Percentiles rank a stretch among this genome's conserved stretches.
These are phyloP conservation scores for Hippasteria phrygiana DNA, from an alignment of 53 echinoderm and acorn worm species.

Conservation along the genomic window DNA sequence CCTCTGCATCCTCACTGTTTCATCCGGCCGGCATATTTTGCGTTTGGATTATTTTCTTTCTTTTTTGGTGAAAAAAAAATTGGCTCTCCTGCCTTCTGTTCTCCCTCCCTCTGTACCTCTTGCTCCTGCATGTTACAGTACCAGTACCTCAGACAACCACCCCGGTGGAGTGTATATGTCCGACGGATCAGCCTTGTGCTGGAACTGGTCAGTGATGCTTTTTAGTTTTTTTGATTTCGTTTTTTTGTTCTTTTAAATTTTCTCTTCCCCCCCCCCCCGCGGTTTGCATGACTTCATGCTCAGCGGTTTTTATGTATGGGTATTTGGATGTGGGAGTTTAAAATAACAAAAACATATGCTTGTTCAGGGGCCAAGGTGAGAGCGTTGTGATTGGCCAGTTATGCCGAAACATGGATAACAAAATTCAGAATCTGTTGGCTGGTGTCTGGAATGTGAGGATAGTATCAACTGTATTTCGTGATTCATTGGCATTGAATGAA, in stretches of 20 bases:
- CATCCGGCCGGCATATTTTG: constrained; percentile 27
- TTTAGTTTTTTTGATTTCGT: constrained; percentile 36
- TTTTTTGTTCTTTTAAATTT: constrained; percentile 3
- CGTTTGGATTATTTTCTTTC: not conserved
- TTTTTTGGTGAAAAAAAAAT: not conserved
- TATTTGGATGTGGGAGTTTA: not conserved
- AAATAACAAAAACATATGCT: constrained; percentile 7
- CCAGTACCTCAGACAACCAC: constrained; percentile 73
- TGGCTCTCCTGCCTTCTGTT: not conserved
- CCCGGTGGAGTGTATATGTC: constrained; percentile 74
- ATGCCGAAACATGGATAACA: not conserved
- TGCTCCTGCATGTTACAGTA: constrained; percentile 66
- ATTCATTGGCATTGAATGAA: too few relatives aligned
- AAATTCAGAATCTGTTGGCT: too few relatives aligned
- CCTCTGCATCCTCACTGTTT: not conserved
- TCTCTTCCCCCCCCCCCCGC: too few relatives aligned
- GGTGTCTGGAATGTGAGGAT: too few relatives aligned
- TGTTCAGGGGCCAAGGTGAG: constrained; percentile 32
- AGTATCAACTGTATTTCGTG: too few relatives aligned
- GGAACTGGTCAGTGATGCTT: constrained; percentile 67
- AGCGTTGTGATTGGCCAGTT: constrained; percentile 12
- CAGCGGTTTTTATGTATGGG: constrained; percentile 9
- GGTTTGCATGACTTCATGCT: constrained; percentile 41
- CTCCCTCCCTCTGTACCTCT: constrained; percentile 48
- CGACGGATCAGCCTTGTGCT: constrained; percentile 66